These are phyloP conservation scores for Recurvirostra avosetta DNA, from an alignment of 2,113 vertebrate genomes.

Conservation along the genomic window DNA sequence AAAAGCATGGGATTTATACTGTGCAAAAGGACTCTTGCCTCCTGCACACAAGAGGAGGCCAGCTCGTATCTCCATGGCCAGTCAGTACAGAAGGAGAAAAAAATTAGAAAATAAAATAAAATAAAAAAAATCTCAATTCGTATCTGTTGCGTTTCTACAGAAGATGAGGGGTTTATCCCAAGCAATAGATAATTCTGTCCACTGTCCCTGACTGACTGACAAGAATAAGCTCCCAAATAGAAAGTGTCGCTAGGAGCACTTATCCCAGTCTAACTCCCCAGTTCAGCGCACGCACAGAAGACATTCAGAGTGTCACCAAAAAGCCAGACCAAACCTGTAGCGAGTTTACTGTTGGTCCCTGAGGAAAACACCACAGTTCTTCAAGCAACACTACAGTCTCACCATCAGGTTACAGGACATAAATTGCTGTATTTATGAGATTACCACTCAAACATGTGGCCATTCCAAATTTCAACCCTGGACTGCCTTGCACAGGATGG, in stretches of 20 bases:
- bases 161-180: neutral
- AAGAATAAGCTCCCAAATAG: neutral
- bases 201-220: neutral
- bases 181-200: neutral
- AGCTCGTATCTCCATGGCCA: neutral
- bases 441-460: neutral
- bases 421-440: neutral
- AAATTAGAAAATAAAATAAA: neutral
- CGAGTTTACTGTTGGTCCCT: neutral
- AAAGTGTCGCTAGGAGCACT: neutral
- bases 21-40: neutral
- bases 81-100: neutral
- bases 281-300: neutral
- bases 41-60: neutral
- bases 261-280: neutral
- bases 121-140: neutral
- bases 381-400: neutral
- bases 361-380: neutral
- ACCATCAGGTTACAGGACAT: neutral
- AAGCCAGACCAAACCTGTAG: neutral
- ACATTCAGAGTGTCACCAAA: neutral
- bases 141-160: neutral
- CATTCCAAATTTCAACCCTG: neutral
- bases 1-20: neutral
- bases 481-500: neutral